A percentile compares a stretch with the other conserved stretches of the same genome.
Evolutionary conservation across 2,113 vertebrate genomes (phyloP).

Genomic region (Micronycteris hirsuta): DNA sequence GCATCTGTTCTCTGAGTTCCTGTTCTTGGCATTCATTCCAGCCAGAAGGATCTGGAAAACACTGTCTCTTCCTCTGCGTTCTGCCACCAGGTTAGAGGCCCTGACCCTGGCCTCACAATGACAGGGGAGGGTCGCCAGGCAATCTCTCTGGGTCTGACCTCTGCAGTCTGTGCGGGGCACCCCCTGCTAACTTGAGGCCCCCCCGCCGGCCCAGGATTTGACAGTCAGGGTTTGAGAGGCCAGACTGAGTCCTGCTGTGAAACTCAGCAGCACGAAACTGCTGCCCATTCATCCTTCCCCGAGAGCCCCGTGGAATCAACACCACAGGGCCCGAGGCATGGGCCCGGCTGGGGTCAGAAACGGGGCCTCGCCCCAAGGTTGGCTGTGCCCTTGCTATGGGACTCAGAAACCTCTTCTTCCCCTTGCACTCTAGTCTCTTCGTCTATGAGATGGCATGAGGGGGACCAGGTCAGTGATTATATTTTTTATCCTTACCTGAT

Average conservation of each 20-base stretch:
- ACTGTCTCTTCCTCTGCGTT: not conserved
- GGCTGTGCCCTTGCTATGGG: not conserved
- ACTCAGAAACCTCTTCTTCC: not conserved
- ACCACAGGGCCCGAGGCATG: fast-evolving
- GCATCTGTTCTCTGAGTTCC: not conserved
- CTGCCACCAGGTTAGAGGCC: not conserved
- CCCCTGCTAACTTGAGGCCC: too few species aligned
- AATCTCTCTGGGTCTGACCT: not conserved
- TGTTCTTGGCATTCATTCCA: not conserved
- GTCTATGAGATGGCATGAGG: not conserved
- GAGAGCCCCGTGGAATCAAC: not conserved
- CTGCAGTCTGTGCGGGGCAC: fast-evolving
- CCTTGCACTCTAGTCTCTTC: not conserved
- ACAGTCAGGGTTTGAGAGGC: not conserved
- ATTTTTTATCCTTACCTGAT: not conserved
- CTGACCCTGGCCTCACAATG: not conserved
- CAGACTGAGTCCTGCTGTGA: not conserved
- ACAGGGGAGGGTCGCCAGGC: not conserved
- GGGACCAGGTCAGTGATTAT: not conserved
- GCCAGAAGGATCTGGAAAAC: not conserved
- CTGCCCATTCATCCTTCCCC: not conserved
- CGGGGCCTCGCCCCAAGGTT: fast-evolving
- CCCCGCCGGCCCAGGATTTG: not conserved
- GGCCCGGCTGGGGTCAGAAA: not conserved
- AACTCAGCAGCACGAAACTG: not conserved